Evolutionary conservation across 1,140 invertebrate species (phyloP), one percentile per base, ranked within the genome.

Genomic region (Steinernema khuongi): DNA sequence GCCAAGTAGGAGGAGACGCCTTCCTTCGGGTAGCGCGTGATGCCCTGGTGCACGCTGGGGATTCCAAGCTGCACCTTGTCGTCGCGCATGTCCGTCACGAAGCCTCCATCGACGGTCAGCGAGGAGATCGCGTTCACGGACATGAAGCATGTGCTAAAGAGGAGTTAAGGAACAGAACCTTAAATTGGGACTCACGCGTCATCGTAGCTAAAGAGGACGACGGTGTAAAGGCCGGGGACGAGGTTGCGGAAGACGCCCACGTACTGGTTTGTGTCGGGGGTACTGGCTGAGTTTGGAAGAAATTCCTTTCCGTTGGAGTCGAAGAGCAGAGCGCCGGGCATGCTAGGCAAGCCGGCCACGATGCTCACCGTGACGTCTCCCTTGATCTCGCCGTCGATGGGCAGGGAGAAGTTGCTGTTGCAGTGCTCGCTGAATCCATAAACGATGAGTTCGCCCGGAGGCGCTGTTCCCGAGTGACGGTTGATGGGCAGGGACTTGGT

Each of bases 101-200:
- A 76, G 28, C 75, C 75, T n/a, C 75, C 75, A 31, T 76, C 71
- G 22, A 76, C 44, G 1, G 75, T 69, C 1, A 76, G 67, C 1
- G 32, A 22, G 7, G 72, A 60, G 7, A 26, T 26, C 4, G 50
- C 4, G 11, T 22, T 60, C 4, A 60, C 50, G 22, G 22, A 14
- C 50, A 60, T 4, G 7, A 4, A 17, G 50, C 50, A 60, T 7
- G 7, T 22, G 7, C 50, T 60, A 22, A 60, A 60, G 11, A 26
- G 19, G 4, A 26, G 14, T 60, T 60, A 4, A 26, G 50, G 14
- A 7, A n/a, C 7, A n/a, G 7, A n/a, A 7, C 7, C 36, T 7
- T 7, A n/a, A 41, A 7, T 41, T n/a, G 36, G 7, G 36, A n/a
- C 36, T n/a, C n/a, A 41, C 36, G n/a, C n/a, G 36, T 41, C 36